Evolutionary conservation across 2,888 invertebrate species (phyloP), one percentile per base, ranked within the genome.

Genomic region (Conus canariensis): DNA sequence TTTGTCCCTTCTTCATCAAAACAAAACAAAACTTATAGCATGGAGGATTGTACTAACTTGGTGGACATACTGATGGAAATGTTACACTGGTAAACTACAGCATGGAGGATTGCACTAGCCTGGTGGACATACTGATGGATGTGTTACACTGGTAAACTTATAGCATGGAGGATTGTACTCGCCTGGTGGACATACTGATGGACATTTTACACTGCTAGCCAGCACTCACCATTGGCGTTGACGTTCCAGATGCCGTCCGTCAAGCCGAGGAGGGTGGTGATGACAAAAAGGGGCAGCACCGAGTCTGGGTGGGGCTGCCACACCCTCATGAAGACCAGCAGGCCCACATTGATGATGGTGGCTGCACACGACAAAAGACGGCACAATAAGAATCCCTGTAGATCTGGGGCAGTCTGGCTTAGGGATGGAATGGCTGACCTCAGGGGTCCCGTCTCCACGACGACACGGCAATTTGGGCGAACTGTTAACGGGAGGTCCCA

Each of bases 171-270:
- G 45, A 45, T 45, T 45, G 45, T 45, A 45, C 45, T 45, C 4
- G 45, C 45, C 45, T 45, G 45, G 45, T 7, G 19, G 70, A 70
- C 70, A 70, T 14, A 70, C 64, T 14, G 64, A 64, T 16, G 16
- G 64, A 64, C 64, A 64, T 45, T 45, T 45, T 45, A 45, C 45
- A 45, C 5, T 64, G 60, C 12, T 16, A 64, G 60, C 60, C 16
- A 64, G 60, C 22, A 95, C 96, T 94, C 92, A 96, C 96, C 94
- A 91, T 95, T 95, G 22, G 93, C 93, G 90, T 96, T 95, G n/a
- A 95, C 95, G 85, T 95, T 93, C 94, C 95, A 95, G 58, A 96
- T 94, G 7, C 96, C 96, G 89, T 96, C 96, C 2, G 94, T 95
- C 16, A 95, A 90, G 9, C 96, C 96, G 95, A 95, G 95, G 12